Base-by-base conservation (phyloP, 35 echinoderm and acorn worm genomes). In the Ptychodera flava region DNA sequence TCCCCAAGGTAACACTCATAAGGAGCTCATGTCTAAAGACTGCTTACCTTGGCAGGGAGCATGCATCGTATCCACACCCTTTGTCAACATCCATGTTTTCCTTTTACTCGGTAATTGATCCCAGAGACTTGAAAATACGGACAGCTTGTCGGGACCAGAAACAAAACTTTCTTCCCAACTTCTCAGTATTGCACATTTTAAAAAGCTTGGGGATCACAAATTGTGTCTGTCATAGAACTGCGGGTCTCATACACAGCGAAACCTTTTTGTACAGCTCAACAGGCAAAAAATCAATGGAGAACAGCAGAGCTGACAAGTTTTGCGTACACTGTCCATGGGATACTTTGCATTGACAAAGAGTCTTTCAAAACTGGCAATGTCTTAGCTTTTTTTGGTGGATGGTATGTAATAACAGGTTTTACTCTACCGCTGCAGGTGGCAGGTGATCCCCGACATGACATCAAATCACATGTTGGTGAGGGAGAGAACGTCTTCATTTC, bases 391-490 rank as follows among this genome's bases (percentile, higher is more conserved):
- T n/a, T n/a, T n/a, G n/a, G 45, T 64, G 22, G 45, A 12, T 12
- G 45, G 22, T 22, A 64, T 64, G 22, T 12, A 12, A 64, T 12
- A 64, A 12, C 6, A 64, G 45, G 45, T 64, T 22, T 64, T 64
- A 64, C 45, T 64, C 6, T 64, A 64, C 45, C 45, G 45, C 45
- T 64, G 45, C 45, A 64, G 35, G 78, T 86, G 89, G 84, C 84
- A 86, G 89, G 78, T 64, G 45, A 34, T 85, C 85, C 89, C 84
- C 84, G 85, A 86, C 89, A 91, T 86, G 89, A 91, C 85, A 91
- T 86, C 84, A 76, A 91, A 91, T 86, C 89, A 91, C 85, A 86
- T 38, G 84, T 82, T 82, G 76, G 89, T 83, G 89, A 86, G 89
- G 85, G 89, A 80, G 36, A 15, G 45, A 64, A 64, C 45, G 45